Evolutionary conservation across 2,888 invertebrate genomes (phyloP).

Genomic region (Protodeltote pygarga): DNA sequence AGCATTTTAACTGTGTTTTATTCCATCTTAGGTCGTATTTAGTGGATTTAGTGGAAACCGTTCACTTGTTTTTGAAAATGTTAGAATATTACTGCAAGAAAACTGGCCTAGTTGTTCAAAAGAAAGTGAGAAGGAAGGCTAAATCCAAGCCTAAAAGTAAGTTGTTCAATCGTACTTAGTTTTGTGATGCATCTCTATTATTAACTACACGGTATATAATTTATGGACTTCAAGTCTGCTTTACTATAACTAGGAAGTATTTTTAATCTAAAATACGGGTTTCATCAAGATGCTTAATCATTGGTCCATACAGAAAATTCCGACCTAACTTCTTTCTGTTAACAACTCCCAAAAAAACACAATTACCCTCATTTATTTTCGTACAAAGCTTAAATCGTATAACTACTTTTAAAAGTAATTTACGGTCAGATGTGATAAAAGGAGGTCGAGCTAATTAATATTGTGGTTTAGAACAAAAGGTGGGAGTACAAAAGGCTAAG

Average conservation of each 20-base stretch:
- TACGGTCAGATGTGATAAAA: constrained; percentile 53
- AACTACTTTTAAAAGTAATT: constrained; percentile 47
- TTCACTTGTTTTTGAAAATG: constrained; percentile 96
- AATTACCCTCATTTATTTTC: constrained; percentile 38
- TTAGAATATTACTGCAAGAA: constrained; percentile 91
- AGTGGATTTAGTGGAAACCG: constrained; percentile 95
- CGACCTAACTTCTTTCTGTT: constrained; percentile 23
- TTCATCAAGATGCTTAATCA: constrained; percentile 16
- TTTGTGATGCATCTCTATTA: neutral
- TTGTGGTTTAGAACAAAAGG: constrained; percentile 56
- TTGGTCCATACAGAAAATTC: constrained; percentile 1
- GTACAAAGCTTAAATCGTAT: constrained; percentile 35
- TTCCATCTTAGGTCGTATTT: constrained; percentile 89
- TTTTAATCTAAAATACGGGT: too few species aligned
- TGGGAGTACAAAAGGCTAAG: constrained; percentile 48
- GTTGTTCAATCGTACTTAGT: constrained; percentile 19
- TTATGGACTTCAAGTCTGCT: too few species aligned
- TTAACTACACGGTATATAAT: too few species aligned
- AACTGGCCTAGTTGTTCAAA: constrained; percentile 90
- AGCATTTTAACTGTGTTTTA: constrained; percentile 1
- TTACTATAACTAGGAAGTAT: too few species aligned
- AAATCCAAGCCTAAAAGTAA: constrained; percentile 83
- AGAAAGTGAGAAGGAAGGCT: constrained; percentile 83
- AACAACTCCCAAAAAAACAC: constrained; percentile 30
- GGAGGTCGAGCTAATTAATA: constrained; percentile 42